These are phyloP conservation scores for Zaprionus gabonicus DNA, from an alignment of 1,140 invertebrate genomes.

Conservation along the genomic window DNA sequence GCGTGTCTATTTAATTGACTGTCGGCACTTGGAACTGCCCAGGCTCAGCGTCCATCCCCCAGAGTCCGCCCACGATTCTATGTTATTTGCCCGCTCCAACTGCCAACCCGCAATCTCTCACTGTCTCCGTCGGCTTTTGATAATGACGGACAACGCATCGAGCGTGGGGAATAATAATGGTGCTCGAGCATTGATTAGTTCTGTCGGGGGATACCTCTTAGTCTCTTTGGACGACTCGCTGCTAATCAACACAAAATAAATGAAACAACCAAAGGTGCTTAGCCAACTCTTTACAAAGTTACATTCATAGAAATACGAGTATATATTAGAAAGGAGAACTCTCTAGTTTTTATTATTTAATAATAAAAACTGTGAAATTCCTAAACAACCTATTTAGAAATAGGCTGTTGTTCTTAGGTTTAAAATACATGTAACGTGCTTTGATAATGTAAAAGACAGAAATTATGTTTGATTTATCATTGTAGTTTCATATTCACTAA, in stretches of 20 bases:
- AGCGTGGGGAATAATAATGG: conserved; percentile 29
- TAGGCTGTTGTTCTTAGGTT: too few species aligned
- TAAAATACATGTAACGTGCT: background rate
- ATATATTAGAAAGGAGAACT: too few species aligned
- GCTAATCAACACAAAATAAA: conserved; percentile 2
- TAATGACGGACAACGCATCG: conserved; percentile 60
- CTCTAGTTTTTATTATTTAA: too few species aligned
- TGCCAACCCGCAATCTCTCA: background rate
- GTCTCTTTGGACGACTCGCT: background rate
- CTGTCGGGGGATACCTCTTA: conserved; percentile 12
- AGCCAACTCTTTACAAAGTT: background rate
- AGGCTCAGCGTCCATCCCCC: conserved; percentile 11
- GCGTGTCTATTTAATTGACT: conserved; percentile 82
- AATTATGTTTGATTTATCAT: background rate
- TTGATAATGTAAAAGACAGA: background rate
- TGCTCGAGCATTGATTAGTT: conserved; percentile 72
- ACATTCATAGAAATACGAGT: background rate
- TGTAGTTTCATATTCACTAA: background rate
- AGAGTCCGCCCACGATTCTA: too few species aligned
- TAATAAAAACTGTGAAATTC: too few species aligned
- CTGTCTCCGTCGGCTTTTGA: conserved; percentile 48
- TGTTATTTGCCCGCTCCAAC: background rate
- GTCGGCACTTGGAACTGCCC: conserved; percentile 73
- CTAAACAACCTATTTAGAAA: too few species aligned
- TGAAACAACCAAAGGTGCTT: background rate